These are phyloP conservation scores for Hippopotamus amphibius DNA, from an alignment of 2,113 vertebrate genomes.

Conservation along the genomic window DNA sequence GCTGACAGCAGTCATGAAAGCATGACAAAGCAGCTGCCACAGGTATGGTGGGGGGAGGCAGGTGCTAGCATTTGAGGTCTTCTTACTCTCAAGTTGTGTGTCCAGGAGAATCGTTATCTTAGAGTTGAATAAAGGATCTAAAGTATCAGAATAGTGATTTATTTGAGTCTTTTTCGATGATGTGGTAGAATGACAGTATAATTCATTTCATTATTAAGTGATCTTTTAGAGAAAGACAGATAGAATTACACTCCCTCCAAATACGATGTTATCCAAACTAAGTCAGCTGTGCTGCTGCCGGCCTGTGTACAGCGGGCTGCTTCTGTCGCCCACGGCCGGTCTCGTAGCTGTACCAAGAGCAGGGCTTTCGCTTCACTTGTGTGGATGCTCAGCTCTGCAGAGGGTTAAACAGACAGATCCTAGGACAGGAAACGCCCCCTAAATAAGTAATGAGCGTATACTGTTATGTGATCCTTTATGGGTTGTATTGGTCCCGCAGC, in stretches of 20 bases:
- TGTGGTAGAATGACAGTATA: neutral
- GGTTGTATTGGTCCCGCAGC: neutral
- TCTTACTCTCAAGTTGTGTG: neutral
- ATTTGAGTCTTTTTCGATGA: neutral
- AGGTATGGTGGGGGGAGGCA: neutral
- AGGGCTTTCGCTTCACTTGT: neutral
- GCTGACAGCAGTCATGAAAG: neutral
- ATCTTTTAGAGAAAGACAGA: neutral
- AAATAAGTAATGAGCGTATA: neutral
- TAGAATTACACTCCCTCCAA: neutral
- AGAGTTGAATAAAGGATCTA: constrained; percentile 9
- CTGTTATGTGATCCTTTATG: neutral
- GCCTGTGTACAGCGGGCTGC: neutral
- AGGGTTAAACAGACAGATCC: neutral
- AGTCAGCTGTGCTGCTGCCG: too few species aligned
- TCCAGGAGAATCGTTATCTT: neutral
- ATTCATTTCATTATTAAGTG: neutral
- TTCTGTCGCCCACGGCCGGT: neutral
- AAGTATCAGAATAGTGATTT: neutral
- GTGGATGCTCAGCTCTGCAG: neutral
- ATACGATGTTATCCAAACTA: neutral
- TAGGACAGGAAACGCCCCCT: neutral
- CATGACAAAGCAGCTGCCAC: neutral
- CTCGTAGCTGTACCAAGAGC: too few species aligned
- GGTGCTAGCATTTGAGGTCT: neutral